Conservation (phyloP, 2,113 vertebrate species). For the Theropithecus gelada region DNA sequence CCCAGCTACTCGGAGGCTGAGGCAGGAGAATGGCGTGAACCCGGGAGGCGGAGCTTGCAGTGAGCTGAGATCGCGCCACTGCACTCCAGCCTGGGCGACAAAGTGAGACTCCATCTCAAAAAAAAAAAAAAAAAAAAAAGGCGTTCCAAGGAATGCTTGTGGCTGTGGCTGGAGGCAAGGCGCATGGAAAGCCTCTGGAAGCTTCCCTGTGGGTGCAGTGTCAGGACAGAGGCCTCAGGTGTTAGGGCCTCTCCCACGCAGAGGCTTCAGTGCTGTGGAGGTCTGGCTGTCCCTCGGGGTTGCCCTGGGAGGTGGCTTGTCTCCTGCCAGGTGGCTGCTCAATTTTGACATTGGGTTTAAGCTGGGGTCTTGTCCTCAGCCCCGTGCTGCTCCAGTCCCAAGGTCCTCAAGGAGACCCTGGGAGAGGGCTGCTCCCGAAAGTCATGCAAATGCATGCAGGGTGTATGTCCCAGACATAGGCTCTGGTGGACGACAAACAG, state of each 20-base stretch:
- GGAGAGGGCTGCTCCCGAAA: neutral
- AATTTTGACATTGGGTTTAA: neutral
- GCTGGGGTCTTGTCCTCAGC: neutral
- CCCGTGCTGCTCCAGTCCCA: neutral
- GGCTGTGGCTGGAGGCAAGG: neutral
- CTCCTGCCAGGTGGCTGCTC: neutral
- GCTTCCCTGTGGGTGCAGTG: accelerated
- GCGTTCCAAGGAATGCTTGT: neutral
- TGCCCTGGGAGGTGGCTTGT: neutral
- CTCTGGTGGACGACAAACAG: neutral
- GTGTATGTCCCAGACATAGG: neutral
- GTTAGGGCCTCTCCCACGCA: neutral
- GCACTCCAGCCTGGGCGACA: too few species aligned
- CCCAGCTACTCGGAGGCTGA: too few species aligned
- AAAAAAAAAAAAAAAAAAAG: neutral
- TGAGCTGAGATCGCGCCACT: too few species aligned
- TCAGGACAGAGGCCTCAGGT: neutral
- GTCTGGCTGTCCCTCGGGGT: neutral
- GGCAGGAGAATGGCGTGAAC: too few species aligned
- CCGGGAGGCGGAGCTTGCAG: too few species aligned
- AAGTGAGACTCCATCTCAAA: too few species aligned
- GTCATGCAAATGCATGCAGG: neutral
- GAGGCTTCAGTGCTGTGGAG: neutral
- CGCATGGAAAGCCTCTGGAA: neutral
- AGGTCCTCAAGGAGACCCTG: neutral